Evolutionary conservation across 2,888 invertebrate species (phyloP).

Genomic region (Rhyacophila evoluta): DNA sequence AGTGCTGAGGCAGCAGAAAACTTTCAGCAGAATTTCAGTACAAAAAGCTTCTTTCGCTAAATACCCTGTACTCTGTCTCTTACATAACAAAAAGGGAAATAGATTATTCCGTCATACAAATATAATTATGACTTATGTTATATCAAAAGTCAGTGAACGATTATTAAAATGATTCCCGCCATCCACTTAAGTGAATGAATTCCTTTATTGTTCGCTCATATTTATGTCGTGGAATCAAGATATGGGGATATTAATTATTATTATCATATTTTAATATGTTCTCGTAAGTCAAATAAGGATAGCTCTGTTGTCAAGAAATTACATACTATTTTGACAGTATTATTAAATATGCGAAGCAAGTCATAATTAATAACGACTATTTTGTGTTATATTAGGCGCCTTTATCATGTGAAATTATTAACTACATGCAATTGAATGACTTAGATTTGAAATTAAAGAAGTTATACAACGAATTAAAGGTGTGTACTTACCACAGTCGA

Average conservation of each 20-base stretch:
- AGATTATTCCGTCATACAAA: background rate
- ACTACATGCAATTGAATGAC: too few relatives aligned
- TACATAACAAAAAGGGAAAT: background rate
- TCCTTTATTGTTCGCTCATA: background rate
- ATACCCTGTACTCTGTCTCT: background rate
- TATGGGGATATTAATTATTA: background rate
- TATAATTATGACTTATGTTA: background rate
- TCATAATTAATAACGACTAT: too few relatives aligned
- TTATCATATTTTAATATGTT: background rate
- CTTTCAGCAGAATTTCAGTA: too few relatives aligned
- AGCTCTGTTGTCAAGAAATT: background rate
- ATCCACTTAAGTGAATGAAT: background rate
- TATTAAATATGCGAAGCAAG: too few relatives aligned
- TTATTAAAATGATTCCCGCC: conserved; percentile 7
- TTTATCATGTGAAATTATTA: too few relatives aligned
- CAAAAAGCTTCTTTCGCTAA: too few relatives aligned
- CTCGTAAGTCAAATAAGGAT: background rate
- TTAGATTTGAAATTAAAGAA: too few relatives aligned
- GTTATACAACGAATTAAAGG: too few relatives aligned
- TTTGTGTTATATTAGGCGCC: too few relatives aligned
- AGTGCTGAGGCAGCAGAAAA: too few relatives aligned
- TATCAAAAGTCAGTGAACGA: background rate
- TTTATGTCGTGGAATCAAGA: background rate
- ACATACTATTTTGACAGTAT: too few relatives aligned
- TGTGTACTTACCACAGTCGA: too few relatives aligned